Evolutionary conservation across 2,113 vertebrate species (phyloP).

Genomic region (Platycercus adscitus): DNA sequence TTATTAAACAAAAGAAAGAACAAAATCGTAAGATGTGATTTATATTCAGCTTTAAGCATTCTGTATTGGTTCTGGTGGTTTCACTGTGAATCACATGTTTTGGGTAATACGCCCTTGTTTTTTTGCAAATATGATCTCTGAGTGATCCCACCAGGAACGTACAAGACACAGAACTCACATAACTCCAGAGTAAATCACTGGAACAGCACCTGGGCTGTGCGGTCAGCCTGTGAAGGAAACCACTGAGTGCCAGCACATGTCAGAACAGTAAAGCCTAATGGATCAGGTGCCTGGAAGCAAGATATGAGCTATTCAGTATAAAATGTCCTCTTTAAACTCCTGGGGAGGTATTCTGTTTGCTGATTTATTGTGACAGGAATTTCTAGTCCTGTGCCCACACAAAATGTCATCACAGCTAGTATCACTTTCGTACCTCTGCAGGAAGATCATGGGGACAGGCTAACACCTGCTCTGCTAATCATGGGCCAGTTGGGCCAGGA

Average conservation of each 20-base stretch:
- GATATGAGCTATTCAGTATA: background rate
- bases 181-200: background rate
- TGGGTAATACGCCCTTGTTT: background rate
- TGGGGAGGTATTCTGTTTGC: background rate
- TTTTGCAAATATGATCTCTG: background rate
- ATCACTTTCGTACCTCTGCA: background rate
- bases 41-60: background rate
- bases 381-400: background rate
- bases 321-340: slow-evolving; percentile 4
- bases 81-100: background rate
- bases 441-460: background rate
- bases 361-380: slow-evolving; percentile 12
- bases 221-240: background rate
- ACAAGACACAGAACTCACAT: background rate
- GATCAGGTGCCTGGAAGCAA: slow-evolving; percentile 8
- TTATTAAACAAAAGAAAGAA: background rate
- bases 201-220: background rate
- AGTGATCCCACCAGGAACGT: background rate
- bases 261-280: background rate
- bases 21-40: background rate
- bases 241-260: background rate
- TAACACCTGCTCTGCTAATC: background rate
- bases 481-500: background rate
- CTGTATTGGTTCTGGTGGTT: background rate
- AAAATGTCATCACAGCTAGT: slow-evolving; percentile 5